Evolutionary conservation across 2,113 vertebrate genomes (phyloP).

Genomic region (Epinephelus fuscoguttatus): DNA sequence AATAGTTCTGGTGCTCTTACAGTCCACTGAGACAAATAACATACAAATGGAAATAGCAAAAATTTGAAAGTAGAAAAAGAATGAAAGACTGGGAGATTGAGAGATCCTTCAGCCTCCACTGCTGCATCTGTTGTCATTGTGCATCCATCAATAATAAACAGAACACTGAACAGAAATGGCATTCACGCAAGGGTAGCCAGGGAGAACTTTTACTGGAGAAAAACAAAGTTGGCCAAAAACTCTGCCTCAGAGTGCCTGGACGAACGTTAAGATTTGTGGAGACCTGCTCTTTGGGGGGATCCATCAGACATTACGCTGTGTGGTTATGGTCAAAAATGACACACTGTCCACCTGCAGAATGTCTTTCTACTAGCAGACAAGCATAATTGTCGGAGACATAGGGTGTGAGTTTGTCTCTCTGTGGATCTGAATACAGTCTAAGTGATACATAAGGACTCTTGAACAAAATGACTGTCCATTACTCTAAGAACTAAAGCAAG

Average conservation of each 20-base stretch:
- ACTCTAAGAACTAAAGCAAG: slow-evolving; percentile 7
- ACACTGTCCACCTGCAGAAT: neutral
- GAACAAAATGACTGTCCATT: neutral
- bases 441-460: slow-evolving; percentile 7
- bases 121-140: slow-evolving; percentile 40
- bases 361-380: neutral
- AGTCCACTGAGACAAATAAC: slow-evolving; percentile 22
- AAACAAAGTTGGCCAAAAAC: slow-evolving; percentile 1
- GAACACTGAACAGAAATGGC: slow-evolving; percentile 36
- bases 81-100: neutral
- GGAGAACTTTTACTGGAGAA: slow-evolving; percentile 27
- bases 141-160: slow-evolving; percentile 51
- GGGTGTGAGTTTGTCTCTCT: neutral
- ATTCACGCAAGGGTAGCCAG: slow-evolving; percentile 15
- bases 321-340: neutral
- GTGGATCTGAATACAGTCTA: neutral
- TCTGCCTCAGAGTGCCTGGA: slow-evolving; percentile 25
- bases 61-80: slow-evolving; percentile 26
- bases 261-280: neutral
- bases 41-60: slow-evolving; percentile 41
- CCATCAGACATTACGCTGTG: neutral
- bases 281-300: neutral
- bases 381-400: neutral
- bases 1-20: neutral
- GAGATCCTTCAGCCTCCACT: neutral